Base-by-base conservation (phyloP, 2,888 invertebrate species). In the Smittia sp. region DNA sequence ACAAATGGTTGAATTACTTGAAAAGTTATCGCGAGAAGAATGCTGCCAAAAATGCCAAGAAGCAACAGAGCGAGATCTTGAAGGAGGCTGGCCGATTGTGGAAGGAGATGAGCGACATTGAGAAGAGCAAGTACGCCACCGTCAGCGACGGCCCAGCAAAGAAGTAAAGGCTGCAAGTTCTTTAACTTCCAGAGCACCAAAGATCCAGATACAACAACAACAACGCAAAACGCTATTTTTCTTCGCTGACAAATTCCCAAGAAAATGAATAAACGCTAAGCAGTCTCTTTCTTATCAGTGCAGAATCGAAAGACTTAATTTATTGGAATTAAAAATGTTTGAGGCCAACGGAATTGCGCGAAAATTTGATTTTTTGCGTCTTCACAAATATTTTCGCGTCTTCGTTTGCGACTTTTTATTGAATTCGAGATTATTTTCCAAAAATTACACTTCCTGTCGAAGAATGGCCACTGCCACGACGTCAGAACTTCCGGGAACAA, bases 1-100 rank as follows among this genome's bases (percentile, higher is more conserved):
- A 46, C 46, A 46, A 46, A n/a, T 46, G 46, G 46, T n/a, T 46
- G 11, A 46, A 46, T n/a, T 46, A n/a, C 46, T 46, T 46, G 46
- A 46, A 46, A 46, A n/a, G n/a, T 11, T 46, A 46, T n/a, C 46
- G 46, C 46, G 4, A 6, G 2, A 46, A 46, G 15, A 46, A 46
- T 46, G 46, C 46, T 13, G 15, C 46, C 2, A 46, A 46, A 15
- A 46, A 46, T n/a, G 11, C 46, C 2, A 46, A 46, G 11, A 46
- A 46, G 11, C 11, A 46, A 15, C 46, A 46, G n/a, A 13, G 11
- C 6, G 46, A 46, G 11, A 46, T 46, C 15, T 46, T 46, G 11
- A 46, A 46, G 46, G 15, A 11, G n/a, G 46, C 46, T 46, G 46
- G 46, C 6, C 11, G 11, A 46, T 46, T 46, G 46, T 46, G 46